Evolutionary conservation across 2,888 invertebrate genomes (phyloP).

Genomic region (Drosophila eohydei): DNA sequence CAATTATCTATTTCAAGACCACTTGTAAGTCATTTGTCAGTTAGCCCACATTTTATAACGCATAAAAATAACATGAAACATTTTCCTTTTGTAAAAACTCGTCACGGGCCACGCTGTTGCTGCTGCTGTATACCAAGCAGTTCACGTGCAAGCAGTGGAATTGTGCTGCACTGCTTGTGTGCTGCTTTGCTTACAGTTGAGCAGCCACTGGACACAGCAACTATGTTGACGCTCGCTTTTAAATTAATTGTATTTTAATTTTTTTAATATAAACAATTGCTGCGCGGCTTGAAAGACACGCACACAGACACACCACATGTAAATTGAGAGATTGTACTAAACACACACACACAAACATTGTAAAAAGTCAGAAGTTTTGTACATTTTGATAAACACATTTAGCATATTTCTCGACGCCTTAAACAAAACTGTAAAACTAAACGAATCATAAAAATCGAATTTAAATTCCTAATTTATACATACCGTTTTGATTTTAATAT

Average conservation of each 20-base stretch:
- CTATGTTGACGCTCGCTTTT: constrained; percentile 45
- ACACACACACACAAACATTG: constrained; percentile 37
- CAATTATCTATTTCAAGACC: constrained; percentile 31
- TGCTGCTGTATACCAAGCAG: constrained; percentile 37
- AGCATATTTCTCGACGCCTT: constrained; percentile 72
- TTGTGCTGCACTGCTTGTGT: constrained; percentile 33
- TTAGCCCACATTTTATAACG: constrained; percentile 23
- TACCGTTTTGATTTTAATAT: constrained; percentile 2
- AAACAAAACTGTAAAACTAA: constrained; percentile 40
- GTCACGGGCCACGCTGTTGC: constrained; percentile 14
- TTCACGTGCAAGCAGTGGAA: constrained; percentile 41
- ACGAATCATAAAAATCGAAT: constrained; percentile 56
- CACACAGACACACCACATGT: constrained; percentile 57
- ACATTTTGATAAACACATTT: constrained; percentile 71
- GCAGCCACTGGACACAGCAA: constrained; percentile 32
- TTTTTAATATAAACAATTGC: constrained; percentile 13
- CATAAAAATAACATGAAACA: constrained; percentile 10
- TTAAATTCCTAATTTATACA: constrained; percentile 45
- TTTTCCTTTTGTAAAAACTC: constrained; percentile 1
- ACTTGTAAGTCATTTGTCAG: constrained; percentile 28
- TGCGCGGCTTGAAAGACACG: constrained; percentile 56
- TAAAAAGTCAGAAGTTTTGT: constrained; percentile 69
- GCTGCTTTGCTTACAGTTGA: constrained; percentile 25
- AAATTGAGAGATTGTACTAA: constrained; percentile 61
- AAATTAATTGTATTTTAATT: constrained; percentile 20